Evolutionary conservation across 2,888 invertebrate species (phyloP).

Genomic region (Andrena dorsata): DNA sequence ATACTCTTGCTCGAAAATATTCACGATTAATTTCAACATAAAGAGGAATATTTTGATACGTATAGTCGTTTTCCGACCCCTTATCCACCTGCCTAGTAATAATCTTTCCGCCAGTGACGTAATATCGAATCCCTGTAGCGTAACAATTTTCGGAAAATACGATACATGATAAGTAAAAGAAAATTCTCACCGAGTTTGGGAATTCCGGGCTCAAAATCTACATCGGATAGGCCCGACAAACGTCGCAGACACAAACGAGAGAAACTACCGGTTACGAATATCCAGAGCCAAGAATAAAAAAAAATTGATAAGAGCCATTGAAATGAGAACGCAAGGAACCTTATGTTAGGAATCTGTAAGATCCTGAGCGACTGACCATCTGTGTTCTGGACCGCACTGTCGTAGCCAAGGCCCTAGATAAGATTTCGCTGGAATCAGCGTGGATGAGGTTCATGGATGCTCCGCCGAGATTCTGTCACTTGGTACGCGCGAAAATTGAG

Average conservation of each 20-base stretch:
- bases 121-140: conserved; percentile 17
- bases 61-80: conserved; percentile 42
- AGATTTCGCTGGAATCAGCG: not conserved
- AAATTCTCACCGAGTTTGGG: not conserved
- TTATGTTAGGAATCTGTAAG: not conserved
- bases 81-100: conserved; percentile 48
- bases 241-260: not conserved
- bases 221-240: not conserved
- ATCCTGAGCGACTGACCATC: not conserved
- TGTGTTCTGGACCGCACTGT: not conserved
- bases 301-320: not conserved
- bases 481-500: conserved; percentile 45
- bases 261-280: not conserved
- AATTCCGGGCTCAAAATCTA: not conserved
- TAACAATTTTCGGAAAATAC: conserved; percentile 8
- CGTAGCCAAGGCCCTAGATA: not conserved
- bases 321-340: not conserved
- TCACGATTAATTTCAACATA: conserved; percentile 7
- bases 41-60: conserved; percentile 23
- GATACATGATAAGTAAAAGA: not conserved
- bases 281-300: not conserved
- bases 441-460: not conserved
- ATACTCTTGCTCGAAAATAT: not conserved
- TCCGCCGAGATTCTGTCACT: conserved; percentile 7
- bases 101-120: conserved; percentile 51